Percentiles rank a stretch among this genome's conserved stretches.
Evolutionary conservation across 2,888 invertebrate species (phyloP).

Genomic region (Plagodis dolabraria): DNA sequence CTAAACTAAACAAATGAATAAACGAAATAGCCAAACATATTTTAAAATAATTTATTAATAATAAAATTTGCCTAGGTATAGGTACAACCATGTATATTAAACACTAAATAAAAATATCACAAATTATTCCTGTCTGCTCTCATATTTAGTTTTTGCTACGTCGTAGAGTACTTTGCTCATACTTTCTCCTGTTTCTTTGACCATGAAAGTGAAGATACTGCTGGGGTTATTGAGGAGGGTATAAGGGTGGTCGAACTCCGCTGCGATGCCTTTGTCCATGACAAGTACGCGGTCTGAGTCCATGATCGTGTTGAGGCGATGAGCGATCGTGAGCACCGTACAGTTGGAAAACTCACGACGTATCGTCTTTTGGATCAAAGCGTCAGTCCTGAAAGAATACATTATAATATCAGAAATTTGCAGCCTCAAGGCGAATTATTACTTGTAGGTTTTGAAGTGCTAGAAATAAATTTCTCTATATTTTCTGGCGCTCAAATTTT

Average conservation of each 20-base stretch:
- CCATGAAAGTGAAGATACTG: conserved; percentile 87
- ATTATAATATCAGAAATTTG: too few species aligned
- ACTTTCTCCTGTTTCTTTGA: conserved; percentile 86
- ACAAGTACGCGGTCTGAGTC: conserved; percentile 95
- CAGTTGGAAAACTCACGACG: conserved; percentile 90
- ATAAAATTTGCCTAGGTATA: not conserved
- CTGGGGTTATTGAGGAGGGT: conserved; percentile 84
- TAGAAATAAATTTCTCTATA: too few species aligned
- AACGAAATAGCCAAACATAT: not conserved
- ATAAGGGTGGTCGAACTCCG: conserved; percentile 89
- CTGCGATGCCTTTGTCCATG: conserved; percentile 91
- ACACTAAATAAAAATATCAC: conserved; percentile 2
- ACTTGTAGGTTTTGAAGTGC: too few species aligned
- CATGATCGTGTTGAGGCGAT: conserved; percentile 96
- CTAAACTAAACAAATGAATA: too few species aligned
- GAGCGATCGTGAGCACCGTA: conserved; percentile 96
- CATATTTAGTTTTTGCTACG: conserved; percentile 67
- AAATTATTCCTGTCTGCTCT: conserved; percentile 32
- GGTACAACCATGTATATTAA: too few species aligned
- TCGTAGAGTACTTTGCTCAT: conserved; percentile 63
- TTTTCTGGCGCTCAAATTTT: too few species aligned
- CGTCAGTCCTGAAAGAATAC: conserved; percentile 81
- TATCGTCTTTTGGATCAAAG: conserved; percentile 92
- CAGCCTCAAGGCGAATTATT: too few species aligned
- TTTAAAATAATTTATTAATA: not conserved